A percentile compares a stretch with the other conserved stretches of the same genome.
Evolutionary conservation across 2,797 vertebrate genomes (phyloP).

Genomic region (Myotis vivesi): DNA sequence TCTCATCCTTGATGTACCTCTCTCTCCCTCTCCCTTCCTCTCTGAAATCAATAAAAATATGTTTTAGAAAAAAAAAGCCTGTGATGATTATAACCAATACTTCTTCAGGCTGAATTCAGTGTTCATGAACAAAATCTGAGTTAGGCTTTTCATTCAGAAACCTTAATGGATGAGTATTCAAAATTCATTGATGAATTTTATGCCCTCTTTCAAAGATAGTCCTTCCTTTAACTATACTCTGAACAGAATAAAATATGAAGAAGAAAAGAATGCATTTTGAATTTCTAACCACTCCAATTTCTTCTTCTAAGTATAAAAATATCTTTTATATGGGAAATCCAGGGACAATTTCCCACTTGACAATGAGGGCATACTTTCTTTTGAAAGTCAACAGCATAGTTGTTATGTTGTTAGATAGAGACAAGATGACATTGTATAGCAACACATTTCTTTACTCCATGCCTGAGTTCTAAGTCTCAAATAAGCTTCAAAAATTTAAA

Average conservation of each 20-base stretch:
- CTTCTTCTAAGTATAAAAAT: conserved; percentile 68
- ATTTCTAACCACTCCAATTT: conserved; percentile 60
- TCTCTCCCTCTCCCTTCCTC: too few species aligned
- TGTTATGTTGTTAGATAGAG: conserved; percentile 26
- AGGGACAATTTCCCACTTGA: conserved; percentile 69
- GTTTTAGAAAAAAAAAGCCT: too few species aligned
- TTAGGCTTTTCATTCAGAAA: conserved; percentile 58
- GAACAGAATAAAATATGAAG: conserved; percentile 70
- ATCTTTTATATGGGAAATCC: conserved; percentile 65
- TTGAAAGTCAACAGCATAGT: conserved; percentile 55
- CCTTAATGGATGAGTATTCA: conserved; percentile 62
- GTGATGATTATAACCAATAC: too few species aligned
- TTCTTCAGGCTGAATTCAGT: neutral
- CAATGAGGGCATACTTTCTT: conserved; percentile 61
- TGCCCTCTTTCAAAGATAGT: conserved; percentile 60
- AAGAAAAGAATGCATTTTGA: conserved; percentile 61
- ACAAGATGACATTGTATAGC: conserved; percentile 42
- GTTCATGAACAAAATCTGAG: conserved; percentile 46
- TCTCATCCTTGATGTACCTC: too few species aligned
- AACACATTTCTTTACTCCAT: conserved; percentile 1
- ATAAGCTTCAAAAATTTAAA: conserved; percentile 26
- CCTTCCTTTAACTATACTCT: conserved; percentile 70
- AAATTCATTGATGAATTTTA: conserved; percentile 64
- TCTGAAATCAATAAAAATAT: too few species aligned
- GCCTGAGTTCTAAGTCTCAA: conserved; percentile 2